A percentile compares a stretch with the other conserved stretches of the same genome.
Conservation (phyloP, 2,797 vertebrate genomes). For the Pelodytes ibericus region DNA sequence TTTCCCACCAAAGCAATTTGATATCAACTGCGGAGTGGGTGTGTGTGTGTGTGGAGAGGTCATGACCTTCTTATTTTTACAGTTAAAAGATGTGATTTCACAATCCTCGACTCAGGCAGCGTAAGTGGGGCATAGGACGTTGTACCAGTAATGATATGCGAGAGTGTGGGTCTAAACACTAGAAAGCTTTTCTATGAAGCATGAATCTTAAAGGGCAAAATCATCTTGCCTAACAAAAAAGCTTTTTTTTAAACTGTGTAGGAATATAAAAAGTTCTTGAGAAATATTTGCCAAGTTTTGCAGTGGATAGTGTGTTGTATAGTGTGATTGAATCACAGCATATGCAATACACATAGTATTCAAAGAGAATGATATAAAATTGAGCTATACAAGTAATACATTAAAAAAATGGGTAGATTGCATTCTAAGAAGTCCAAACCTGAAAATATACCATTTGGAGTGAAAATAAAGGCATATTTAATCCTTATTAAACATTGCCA, state of each 20-base stretch:
- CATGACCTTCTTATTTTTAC: slow-evolving; percentile 80
- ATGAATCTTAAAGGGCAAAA: slow-evolving; percentile 74
- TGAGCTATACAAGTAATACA: no score
- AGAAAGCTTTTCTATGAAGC: slow-evolving; percentile 74
- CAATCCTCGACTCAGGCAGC: slow-evolving; percentile 73
- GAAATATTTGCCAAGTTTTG: slow-evolving; percentile 40
- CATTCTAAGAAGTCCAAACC: no score
- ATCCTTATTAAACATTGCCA: no score
- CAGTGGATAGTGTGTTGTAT: no score
- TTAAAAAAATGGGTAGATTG: no score
- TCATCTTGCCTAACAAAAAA: slow-evolving; percentile 70
- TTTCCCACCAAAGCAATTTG: slow-evolving; percentile 85
- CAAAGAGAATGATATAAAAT: no score
- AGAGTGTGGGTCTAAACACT: slow-evolving; percentile 75
- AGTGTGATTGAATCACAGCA: no score
- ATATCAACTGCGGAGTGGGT: slow-evolving; percentile 75
- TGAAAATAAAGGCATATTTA: no score
- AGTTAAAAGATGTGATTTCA: slow-evolving; percentile 78
- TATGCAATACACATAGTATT: no score
- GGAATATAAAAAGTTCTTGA: slow-evolving; percentile 69
- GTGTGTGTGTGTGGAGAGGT: slow-evolving; percentile 75
- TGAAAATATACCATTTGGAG: no score
- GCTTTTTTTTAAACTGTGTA: slow-evolving; percentile 55
- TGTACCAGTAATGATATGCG: slow-evolving; percentile 76
- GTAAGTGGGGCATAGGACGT: slow-evolving; percentile 69